Percentiles rank a stretch among this genome's conserved stretches.
These are phyloP conservation scores for Cynoglossus semilaevis DNA, from an alignment of 2,113 vertebrate genomes.

Conservation along the genomic window DNA sequence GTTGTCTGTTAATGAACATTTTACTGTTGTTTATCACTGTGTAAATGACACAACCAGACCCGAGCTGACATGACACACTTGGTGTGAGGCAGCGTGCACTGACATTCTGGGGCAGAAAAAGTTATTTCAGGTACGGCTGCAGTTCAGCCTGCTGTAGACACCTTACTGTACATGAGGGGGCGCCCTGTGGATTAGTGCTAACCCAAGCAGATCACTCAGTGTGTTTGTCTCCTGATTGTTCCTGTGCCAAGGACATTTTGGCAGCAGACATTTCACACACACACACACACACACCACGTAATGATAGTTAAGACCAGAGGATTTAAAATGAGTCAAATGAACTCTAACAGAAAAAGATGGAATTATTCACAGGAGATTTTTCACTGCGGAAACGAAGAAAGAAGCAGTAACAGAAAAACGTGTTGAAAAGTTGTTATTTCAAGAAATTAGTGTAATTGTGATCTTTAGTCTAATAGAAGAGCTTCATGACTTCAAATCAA, in stretches of 20 bases:
- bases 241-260: slow-evolving; percentile 40
- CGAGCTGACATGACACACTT: slow-evolving; percentile 7
- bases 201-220: slow-evolving; percentile 13
- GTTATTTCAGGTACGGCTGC: neutral
- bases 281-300: slow-evolving; percentile 30
- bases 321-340: slow-evolving; percentile 5
- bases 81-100: slow-evolving; percentile 34
- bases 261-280: slow-evolving; percentile 17
- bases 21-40: too few relatives aligned
- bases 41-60: neutral
- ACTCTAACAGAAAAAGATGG: neutral
- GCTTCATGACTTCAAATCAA: too few relatives aligned
- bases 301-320: slow-evolving; percentile 28
- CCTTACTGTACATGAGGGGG: slow-evolving; percentile 17
- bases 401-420: too few relatives aligned
- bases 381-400: too few relatives aligned
- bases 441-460: too few relatives aligned
- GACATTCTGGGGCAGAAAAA: slow-evolving; percentile 15
- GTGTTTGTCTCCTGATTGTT: slow-evolving; percentile 37
- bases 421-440: too few relatives aligned
- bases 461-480: too few relatives aligned
- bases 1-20: slow-evolving; percentile 30
- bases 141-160: slow-evolving; percentile 26
- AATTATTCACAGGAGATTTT: too few relatives aligned
- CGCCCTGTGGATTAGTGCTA: slow-evolving; percentile 16